Evolutionary conservation across 2,113 vertebrate genomes (phyloP), one percentile per base, ranked within the genome.

Genomic region (Suricata suricatta): DNA sequence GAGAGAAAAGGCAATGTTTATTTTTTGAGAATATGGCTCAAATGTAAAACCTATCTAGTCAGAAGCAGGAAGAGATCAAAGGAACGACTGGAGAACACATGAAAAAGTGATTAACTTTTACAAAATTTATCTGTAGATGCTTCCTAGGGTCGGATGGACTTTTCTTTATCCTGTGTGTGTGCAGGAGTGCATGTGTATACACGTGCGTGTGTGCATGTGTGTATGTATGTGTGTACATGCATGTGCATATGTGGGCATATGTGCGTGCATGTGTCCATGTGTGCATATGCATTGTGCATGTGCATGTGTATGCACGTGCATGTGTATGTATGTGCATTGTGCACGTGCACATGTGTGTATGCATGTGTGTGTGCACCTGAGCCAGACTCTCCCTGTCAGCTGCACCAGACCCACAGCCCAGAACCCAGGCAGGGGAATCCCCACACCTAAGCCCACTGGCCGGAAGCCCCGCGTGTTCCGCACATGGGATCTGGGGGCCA

Each of bases 1-100:
- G 68, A 86, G 41, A 89, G 60, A 41, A 95, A 85, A 83, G 74
- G 68, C 66, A 90, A 29, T 33, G 31, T 88, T 85, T 38, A 54
- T 88, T 33, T 38, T 19, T 35, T 50, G 81, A 64, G 76, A 38
- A 71, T 33, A 21, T 29, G 81, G 21, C 50, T 84, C 76, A 69
- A 54, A 69, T 21, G 1, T 38, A 63, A 77, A 44, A 35, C 6
- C 27, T 44, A 5, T n/a, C 4, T 21, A 4, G 23, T 29, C 29
- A 52, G 54, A 83, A 41, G 77, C n/a, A 27, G 41, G 44, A 64
- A 27, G 17, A 64, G 63, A 92, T 66, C 84, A 66, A 69, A 79
- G 76, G 19, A 4, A 0, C 21, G 17, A 31, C 38, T 13, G 16
- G 6, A 4, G n/a, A 29, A 15, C 23, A 52, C 7, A 13, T 1